Evolutionary conservation across 1,140 invertebrate species (phyloP), one percentile per base, ranked within the genome.

Genomic region (Seison nebaliae): DNA sequence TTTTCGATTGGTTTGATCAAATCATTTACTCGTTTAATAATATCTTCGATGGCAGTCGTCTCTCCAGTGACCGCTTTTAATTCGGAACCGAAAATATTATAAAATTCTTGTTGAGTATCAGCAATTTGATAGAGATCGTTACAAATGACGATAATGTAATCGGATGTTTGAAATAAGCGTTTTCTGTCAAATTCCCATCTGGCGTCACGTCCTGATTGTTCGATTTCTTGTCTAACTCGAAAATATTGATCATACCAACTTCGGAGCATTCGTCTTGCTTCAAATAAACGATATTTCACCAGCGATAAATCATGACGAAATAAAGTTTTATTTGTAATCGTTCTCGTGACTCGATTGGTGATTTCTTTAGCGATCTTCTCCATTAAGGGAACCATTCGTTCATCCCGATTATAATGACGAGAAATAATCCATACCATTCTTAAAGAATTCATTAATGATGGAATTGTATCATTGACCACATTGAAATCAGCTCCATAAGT

Each of bases 111-210:
- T 0, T 80, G 60, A 0, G 74, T 67, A 50, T 72, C 64, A 8
- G 71, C 68, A 36, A 80, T 67, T 46, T 72, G 65, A 23, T 70
- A 61, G 14, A 83, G 60, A 51, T 81, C 71, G 16, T 66, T 58
- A 44, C 73, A 74, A n/a, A 83, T 74, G 9, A 44, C 43, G 9
- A 67, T 67, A 44, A 79, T 72, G 48, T 83, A 78, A 49, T 83
- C 75, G 0, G 76, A 76, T 32, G 69, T 65, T 6, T 69, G 69
- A 52, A 84, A 84, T 2, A 84, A 57, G 29, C 65, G 64, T 7
- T 65, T 67, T 43, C 72, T 68, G 48, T 81, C 73, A 54, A 86
- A 84, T 54, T 86, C 79, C 80, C 79, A 84, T 11, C 78, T 65
- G 7, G 67, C 65, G 3, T 73, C 74, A 46, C 74, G 73, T 1